phyloP scores from a whole-genome alignment of 2,888 invertebrate genomes.

The Xylophagus ater region DNA sequence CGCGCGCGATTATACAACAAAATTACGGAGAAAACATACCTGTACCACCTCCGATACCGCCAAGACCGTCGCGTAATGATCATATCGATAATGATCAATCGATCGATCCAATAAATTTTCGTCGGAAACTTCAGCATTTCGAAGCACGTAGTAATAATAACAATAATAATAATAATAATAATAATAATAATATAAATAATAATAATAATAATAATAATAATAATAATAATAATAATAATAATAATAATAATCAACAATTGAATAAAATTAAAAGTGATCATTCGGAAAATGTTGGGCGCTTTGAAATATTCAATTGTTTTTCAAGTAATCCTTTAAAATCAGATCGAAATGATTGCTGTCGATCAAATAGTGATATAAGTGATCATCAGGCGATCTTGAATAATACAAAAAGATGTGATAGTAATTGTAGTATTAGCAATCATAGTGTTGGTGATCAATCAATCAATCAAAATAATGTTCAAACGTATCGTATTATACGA shows the following conservation, averaged over 20 bases:
- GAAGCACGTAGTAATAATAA: slow-evolving; percentile 15
- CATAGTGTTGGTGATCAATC: neutral
- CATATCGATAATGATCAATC: slow-evolving; percentile 8
- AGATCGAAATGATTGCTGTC: slow-evolving; percentile 16
- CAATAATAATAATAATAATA: neutral
- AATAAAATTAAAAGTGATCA: slow-evolving; percentile 17
- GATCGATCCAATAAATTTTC: slow-evolving; percentile 24
- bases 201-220: slow-evolving; percentile 1
- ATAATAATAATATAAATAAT: neutral
- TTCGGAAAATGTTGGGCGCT: slow-evolving; percentile 18
- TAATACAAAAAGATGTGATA: neutral
- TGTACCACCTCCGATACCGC: slow-evolving; percentile 6
- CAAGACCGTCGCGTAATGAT: slow-evolving; percentile 5
- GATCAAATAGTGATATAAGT: slow-evolving; percentile 15
- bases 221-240: slow-evolving; percentile 1
- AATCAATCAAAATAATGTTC: neutral
- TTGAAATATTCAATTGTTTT: slow-evolving; percentile 26
- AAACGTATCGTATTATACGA: slow-evolving; percentile 7
- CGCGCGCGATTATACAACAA: slow-evolving; percentile 12
- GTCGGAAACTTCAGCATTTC: slow-evolving; percentile 25
- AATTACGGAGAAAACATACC: slow-evolving; percentile 1
- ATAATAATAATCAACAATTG: slow-evolving; percentile 2
- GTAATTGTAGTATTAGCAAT: neutral
- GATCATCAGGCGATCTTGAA: slow-evolving; percentile 12
- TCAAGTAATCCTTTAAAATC: slow-evolving; percentile 17